Percentiles rank a stretch among this genome's conserved stretches.
phyloP scores from a whole-genome alignment of 2,797 vertebrate species.

The Xiphophorus birchmanni region DNA sequence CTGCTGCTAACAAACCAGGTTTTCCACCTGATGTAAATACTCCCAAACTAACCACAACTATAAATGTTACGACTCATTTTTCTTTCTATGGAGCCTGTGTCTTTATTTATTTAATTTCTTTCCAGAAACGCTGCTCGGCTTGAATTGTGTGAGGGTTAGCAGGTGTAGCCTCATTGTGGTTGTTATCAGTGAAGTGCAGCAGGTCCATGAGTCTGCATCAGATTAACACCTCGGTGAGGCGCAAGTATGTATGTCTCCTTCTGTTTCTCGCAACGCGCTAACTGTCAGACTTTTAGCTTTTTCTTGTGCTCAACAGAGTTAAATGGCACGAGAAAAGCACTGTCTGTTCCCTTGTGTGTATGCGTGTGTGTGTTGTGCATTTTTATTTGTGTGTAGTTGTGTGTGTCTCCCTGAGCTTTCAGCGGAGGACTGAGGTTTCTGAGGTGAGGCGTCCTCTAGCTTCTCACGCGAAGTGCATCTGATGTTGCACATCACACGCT shows the following conservation, averaged over 20 bases:
- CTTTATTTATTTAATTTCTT: slow-evolving; percentile 2
- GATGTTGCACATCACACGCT: slow-evolving; percentile 75
- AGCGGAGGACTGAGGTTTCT: slow-evolving; percentile 76
- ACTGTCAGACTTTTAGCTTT: slow-evolving; percentile 29
- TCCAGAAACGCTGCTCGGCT: slow-evolving; percentile 41
- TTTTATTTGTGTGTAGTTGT: slow-evolving; percentile 42
- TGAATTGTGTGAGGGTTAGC: slow-evolving; percentile 62
- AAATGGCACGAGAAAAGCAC: slow-evolving; percentile 30
- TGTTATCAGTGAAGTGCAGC: slow-evolving; percentile 71
- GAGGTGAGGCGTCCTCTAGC: slow-evolving; percentile 73
- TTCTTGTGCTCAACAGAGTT: slow-evolving; percentile 13
- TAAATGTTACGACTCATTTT: slow-evolving; percentile 44
- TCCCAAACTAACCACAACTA: slow-evolving; percentile 29
- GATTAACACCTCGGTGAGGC: slow-evolving; percentile 61
- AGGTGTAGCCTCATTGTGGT: slow-evolving; percentile 84
- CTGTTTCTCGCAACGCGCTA: slow-evolving; percentile 24
- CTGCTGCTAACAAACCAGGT: slow-evolving; percentile 61
- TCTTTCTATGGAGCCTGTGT: slow-evolving; percentile 26
- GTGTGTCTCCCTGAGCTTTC: slow-evolving; percentile 48
- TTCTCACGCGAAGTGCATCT: slow-evolving; percentile 79
- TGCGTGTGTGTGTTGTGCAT: slow-evolving; percentile 14
- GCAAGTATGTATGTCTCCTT: slow-evolving; percentile 28
- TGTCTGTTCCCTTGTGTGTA: slow-evolving; percentile 34
- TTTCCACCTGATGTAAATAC: slow-evolving; percentile 51
- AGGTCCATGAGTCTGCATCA: slow-evolving; percentile 75